Base-by-base conservation (phyloP, 2,888 invertebrate genomes). In the Toxonevra muliebris region DNA sequence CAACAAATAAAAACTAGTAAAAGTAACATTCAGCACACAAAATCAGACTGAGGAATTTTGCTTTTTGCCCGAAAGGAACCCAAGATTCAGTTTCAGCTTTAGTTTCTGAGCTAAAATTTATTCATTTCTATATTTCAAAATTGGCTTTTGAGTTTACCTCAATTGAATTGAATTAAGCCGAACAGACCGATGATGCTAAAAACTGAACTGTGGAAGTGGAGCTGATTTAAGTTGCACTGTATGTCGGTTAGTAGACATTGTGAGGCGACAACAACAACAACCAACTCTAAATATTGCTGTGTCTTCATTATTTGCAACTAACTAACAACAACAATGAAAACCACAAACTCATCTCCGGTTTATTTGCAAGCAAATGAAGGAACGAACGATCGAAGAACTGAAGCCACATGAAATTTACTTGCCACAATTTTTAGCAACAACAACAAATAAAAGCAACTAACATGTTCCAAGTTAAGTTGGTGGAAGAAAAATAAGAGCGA, bases 331-430 rank as follows among this genome's bases (percentile, higher is more conserved):
- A 55, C 55, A 63, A 12, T 40, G 30, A 66, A 69, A 80, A 79
- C 80, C 80, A 74, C 80, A 80, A 78, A 80, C 77, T 80, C 80
- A 80, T 80, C 80, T 80, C 80, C 80, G 80, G 80, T 80, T 78
- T 79, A 76, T 76, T 77, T 79, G 50, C 62, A 58, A n/a, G 59
- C 54, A 70, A 73, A 73, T 67, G 75, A 77, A 77, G 79, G 74
- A 75, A 59, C 42, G 13, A 19, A 8, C 19, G 41, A 13, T 42
- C 20, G n/a, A 40, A 30, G 50, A 45, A 62, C 59, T 55, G 67
- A 62, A 65, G 53, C 61, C 68, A 61, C 61, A 48, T 45, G 66
- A 52, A 63, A 66, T 13, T 17, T 63, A 62, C 63, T 65, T 61
- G 45, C 48, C 40, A 43, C 60, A 60, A 53, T 45, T 54, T 60